A percentile compares a stretch with the other conserved stretches of the same genome.
These are phyloP conservation scores for Athrips mouffetella DNA, from an alignment of 2,888 invertebrate genomes.

Conservation along the genomic window DNA sequence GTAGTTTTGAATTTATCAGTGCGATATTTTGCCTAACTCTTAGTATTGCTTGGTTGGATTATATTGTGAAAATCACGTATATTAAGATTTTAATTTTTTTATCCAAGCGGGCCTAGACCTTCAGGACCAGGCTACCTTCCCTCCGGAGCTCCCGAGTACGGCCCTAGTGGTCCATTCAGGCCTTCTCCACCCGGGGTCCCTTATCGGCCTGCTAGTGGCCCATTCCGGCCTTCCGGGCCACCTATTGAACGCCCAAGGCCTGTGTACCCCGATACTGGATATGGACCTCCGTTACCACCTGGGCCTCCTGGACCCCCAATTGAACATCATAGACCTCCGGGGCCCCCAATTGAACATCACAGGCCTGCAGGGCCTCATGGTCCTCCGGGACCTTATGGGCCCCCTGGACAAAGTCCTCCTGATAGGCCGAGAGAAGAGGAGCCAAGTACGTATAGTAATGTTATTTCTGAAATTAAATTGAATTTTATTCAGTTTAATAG, in stretches of 20 bases:
- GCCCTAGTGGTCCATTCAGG: slow-evolving; percentile 4
- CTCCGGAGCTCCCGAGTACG: slow-evolving; percentile 4
- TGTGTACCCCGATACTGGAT: background rate
- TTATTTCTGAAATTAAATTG: no score
- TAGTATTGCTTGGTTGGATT: no score
- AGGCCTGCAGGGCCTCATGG: no score
- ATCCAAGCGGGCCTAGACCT: background rate
- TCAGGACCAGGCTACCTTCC: slow-evolving; percentile 13
- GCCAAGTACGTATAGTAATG: slow-evolving; percentile 52
- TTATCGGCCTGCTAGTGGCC: background rate
- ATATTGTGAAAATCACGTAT: no score
- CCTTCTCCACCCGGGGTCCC: background rate
- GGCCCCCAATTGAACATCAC: no score
- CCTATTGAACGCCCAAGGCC: background rate
- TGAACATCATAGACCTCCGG: no score
- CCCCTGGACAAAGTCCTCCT: slow-evolving; percentile 14
- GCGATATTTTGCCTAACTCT: no score
- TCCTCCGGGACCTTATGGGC: background rate
- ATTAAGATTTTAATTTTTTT: background rate
- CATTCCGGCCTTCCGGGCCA: background rate
- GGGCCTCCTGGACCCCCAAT: background rate
- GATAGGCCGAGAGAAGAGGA: slow-evolving; percentile 38
- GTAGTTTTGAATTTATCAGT: no score
- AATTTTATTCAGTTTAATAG: no score
- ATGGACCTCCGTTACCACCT: background rate